phyloP scores from a whole-genome alignment of 2,888 invertebrate species.

The Heliconius charithonia region DNA sequence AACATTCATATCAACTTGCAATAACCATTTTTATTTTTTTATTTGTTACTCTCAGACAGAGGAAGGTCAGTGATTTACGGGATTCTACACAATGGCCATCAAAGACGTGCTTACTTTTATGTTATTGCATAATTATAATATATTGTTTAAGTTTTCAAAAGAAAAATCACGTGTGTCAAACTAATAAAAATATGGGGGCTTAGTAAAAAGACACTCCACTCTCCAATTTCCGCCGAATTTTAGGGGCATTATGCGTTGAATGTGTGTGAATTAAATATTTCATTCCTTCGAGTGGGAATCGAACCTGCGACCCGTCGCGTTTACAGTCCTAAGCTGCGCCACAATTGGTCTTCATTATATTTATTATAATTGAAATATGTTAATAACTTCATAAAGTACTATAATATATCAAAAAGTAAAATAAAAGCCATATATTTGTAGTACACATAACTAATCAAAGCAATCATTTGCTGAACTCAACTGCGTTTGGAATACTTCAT shows the following conservation, averaged over 20 bases:
- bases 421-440: background rate
- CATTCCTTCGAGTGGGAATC: no score
- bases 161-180: no score
- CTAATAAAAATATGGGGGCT: no score
- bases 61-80: conserved; percentile 26
- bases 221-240: no score
- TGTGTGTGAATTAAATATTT: no score
- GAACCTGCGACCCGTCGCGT: no score
- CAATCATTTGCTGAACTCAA: background rate
- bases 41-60: conserved; percentile 21
- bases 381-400: background rate
- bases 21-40: conserved; percentile 28
- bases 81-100: conserved; percentile 24
- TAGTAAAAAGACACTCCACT: no score
- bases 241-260: no score
- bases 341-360: no score
- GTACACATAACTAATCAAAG: background rate
- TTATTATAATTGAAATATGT: no score
- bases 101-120: conserved; percentile 15
- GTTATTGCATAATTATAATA: background rate
- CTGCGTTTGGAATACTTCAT: background rate
- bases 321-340: no score
- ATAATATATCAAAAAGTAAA: background rate
- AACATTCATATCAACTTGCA: conserved; percentile 29
- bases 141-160: background rate